These are phyloP conservation scores for Aulostomus chinensis DNA, from an alignment of 2,797 vertebrate species.

Conservation along the genomic window DNA sequence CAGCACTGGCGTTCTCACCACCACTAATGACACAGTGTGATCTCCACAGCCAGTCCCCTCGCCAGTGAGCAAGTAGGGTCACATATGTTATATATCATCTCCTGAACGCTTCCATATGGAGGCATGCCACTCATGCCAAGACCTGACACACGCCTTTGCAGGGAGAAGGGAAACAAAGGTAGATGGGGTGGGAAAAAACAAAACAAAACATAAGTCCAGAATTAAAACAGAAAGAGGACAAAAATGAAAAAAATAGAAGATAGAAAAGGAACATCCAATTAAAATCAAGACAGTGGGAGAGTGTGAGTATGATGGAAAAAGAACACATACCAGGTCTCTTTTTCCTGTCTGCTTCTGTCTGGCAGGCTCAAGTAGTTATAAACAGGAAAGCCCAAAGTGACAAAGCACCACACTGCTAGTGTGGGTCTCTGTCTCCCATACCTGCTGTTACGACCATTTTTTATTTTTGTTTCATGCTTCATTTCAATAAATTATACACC, in stretches of 20 bases:
- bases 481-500: too few relatives aligned
- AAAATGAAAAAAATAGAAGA: slow-evolving; percentile 9
- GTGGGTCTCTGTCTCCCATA: slow-evolving; percentile 8
- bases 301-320: slow-evolving; percentile 53
- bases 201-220: slow-evolving; percentile 1
- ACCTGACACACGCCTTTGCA: slow-evolving; percentile 43
- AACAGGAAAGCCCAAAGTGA: slow-evolving; percentile 66
- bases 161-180: slow-evolving; percentile 25
- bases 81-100: slow-evolving; percentile 79
- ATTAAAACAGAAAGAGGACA: slow-evolving; percentile 10
- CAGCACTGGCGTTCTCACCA: slow-evolving; percentile 54
- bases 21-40: slow-evolving; percentile 73
- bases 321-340: slow-evolving; percentile 50
- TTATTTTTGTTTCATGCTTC: not conserved
- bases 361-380: slow-evolving; percentile 58
- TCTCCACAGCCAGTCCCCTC: slow-evolving; percentile 63
- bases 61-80: slow-evolving; percentile 61
- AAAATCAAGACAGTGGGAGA: slow-evolving; percentile 54
- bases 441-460: slow-evolving; percentile 5
- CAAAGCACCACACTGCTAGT: slow-evolving; percentile 37
- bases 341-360: slow-evolving; percentile 61
- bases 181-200: slow-evolving; percentile 19
- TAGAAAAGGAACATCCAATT: slow-evolving; percentile 53
- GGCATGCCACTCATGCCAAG: slow-evolving; percentile 60
- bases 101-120: slow-evolving; percentile 80